Base-by-base conservation (phyloP, 2,113 vertebrate genomes). In the Oryzias melastigma region DNA sequence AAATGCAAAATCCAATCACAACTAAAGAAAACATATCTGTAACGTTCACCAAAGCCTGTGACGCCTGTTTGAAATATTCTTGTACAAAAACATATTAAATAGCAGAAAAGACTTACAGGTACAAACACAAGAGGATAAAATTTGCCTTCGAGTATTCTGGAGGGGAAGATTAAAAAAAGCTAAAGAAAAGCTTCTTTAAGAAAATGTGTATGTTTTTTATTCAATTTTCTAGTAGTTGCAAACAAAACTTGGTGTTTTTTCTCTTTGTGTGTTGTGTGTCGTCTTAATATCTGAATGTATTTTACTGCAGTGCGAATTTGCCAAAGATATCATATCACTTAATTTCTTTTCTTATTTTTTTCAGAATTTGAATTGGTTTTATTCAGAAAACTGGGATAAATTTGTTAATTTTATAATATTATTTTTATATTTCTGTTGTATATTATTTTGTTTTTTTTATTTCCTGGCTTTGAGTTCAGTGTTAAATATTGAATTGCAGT, bases 281-380 rank as follows among this genome's bases (percentile, higher is more conserved):
- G 95, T 98, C 93, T 95, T 94, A 94, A 95, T 98, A 98, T 98
- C 94, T 96, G 95, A 98, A 98, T 99, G 97, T 98, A 98, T 95
- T 89, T 96, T 94, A 95, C 95, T 95, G 95, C 95, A 93, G 95
- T 98, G 95, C 93, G 92, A 94, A 96, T 97, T 98, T 99, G 96
- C 97, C 97, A 99, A 99, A 99, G 97, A 99, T 94, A 93, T 96
- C 88, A 85, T 93, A 93, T 88, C 88, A 93, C 90, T 94, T 91
- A 75, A 77, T 92, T 95, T 90, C 78, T 91, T 85, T 93, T 50
- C 19, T 79, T 76, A 84, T 76, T 57, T 52, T 27, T 65, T 69
- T 53, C 24, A 64, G 52, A 89, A 87, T 77, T 48, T 77, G 78
- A 73, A 82, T 88, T 6, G 76, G 76, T 84, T 89, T 75, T 87